phyloP scores from a whole-genome alignment of 2,113 vertebrate species.

The Capreolus pygargus region DNA sequence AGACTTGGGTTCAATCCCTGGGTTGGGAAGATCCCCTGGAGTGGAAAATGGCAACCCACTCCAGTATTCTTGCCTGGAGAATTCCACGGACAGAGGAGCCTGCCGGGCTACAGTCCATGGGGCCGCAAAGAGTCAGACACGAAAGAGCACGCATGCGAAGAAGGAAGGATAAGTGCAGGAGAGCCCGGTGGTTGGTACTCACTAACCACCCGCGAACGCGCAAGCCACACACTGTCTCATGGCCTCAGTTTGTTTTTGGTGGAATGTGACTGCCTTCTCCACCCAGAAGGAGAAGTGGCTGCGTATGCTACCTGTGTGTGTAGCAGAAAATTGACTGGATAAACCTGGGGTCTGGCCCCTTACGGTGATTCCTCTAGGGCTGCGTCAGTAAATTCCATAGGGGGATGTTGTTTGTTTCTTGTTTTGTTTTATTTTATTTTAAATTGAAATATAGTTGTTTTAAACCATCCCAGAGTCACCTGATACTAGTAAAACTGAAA shows the following conservation, averaged over 20 bases:
- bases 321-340: not conserved
- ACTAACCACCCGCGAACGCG: not conserved
- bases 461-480: not conserved
- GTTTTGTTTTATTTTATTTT: not conserved
- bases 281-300: not conserved
- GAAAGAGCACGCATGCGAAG: not conserved
- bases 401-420: not conserved
- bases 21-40: not conserved
- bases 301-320: not conserved
- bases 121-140: not conserved
- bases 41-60: not conserved
- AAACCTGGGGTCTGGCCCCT: not conserved
- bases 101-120: not conserved
- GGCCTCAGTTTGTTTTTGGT: not conserved
- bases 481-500: slow-evolving; percentile 10
- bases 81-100: not conserved
- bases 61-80: not conserved
- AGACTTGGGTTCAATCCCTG: not conserved
- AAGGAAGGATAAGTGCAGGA: not conserved
- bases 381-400: not conserved
- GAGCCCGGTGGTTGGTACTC: not conserved
- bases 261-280: not conserved
- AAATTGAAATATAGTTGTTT: not conserved
- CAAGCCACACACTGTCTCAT: not conserved
- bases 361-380: not conserved